phyloP scores from a whole-genome alignment of 2,888 invertebrate species.

The Chesias legatella region DNA sequence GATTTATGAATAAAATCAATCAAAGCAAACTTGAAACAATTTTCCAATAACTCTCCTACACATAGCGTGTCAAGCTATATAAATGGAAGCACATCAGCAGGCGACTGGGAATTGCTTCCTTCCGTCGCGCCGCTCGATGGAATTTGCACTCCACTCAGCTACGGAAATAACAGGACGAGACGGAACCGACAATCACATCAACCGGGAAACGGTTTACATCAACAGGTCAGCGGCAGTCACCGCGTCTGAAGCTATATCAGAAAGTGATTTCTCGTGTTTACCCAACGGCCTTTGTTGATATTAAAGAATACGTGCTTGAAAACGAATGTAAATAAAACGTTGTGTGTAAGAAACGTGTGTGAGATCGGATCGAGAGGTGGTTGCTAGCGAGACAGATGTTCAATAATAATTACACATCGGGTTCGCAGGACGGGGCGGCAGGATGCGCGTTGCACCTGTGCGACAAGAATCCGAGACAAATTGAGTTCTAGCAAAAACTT shows the following conservation, averaged over 20 bases:
- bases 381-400: conserved; percentile 57
- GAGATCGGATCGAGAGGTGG: conserved; percentile 9
- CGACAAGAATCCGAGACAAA: conserved; percentile 45
- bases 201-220: conserved; percentile 67
- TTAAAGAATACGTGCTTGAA: conserved; percentile 13
- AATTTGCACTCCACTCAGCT: conserved; percentile 39
- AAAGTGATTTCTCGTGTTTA: conserved; percentile 15
- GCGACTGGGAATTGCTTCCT: conserved; percentile 69
- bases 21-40: conserved; percentile 3
- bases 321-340: conserved; percentile 15
- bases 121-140: conserved; percentile 48
- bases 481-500: conserved; percentile 58
- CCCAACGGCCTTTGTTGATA: conserved; percentile 6
- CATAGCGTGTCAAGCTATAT: conserved; percentile 28
- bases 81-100: conserved; percentile 54
- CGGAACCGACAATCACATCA: conserved; percentile 61
- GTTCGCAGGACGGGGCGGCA: conserved; percentile 55
- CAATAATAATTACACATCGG: conserved; percentile 50
- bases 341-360: conserved; percentile 13
- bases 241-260: conserved; percentile 36
- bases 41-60: conserved; percentile 3
- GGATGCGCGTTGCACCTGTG: conserved; percentile 75
- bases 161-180: conserved; percentile 71
- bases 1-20: no score
- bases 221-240: conserved; percentile 53